Percentiles rank a stretch among this genome's conserved stretches.
These are phyloP conservation scores for Poeciliopsis turneri DNA, from an alignment of 2,797 vertebrate genomes.

Conservation along the genomic window DNA sequence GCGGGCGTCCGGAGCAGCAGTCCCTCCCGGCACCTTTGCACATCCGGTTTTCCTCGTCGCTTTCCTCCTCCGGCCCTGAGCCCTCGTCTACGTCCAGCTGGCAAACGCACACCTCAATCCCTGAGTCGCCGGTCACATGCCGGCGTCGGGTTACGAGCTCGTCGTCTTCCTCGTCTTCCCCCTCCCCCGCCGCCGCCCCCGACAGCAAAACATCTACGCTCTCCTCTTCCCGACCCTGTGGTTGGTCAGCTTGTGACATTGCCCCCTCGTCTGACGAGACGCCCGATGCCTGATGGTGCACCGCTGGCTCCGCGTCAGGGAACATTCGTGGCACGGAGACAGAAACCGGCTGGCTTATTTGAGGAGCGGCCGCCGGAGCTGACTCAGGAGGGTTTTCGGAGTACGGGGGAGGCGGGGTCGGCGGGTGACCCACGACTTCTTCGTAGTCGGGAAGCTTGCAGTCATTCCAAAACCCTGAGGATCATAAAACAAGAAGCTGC, in stretches of 20 bases:
- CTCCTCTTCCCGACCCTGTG: slow-evolving; percentile 41
- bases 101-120: slow-evolving; percentile 86
- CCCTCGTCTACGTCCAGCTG: slow-evolving; percentile 79
- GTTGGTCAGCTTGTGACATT: slow-evolving; percentile 15
- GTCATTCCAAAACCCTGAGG: slow-evolving; percentile 84
- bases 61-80: slow-evolving; percentile 75
- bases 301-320: slow-evolving; percentile 16
- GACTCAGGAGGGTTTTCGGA: slow-evolving; percentile 77
- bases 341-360: slow-evolving; percentile 47
- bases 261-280: slow-evolving; percentile 43
- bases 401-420: slow-evolving; percentile 85
- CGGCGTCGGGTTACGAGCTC: slow-evolving; percentile 81
- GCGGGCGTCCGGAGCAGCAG: slow-evolving; percentile 72
- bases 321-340: slow-evolving; percentile 45
- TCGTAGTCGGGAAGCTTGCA: slow-evolving; percentile 87
- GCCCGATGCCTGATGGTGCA: slow-evolving; percentile 20
- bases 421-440: slow-evolving; percentile 85
- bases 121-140: slow-evolving; percentile 85
- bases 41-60: slow-evolving; percentile 66
- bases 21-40: slow-evolving; percentile 69
- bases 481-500: slow-evolving; percentile 25
- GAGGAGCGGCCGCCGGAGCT: slow-evolving; percentile 35
- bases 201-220: slow-evolving; percentile 39
- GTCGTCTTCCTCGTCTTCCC: slow-evolving; percentile 55
- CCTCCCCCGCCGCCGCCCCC: slow-evolving; percentile 10